phyloP scores from a whole-genome alignment of 2,113 vertebrate species.

The Misgurnus anguillicaudatus region DNA sequence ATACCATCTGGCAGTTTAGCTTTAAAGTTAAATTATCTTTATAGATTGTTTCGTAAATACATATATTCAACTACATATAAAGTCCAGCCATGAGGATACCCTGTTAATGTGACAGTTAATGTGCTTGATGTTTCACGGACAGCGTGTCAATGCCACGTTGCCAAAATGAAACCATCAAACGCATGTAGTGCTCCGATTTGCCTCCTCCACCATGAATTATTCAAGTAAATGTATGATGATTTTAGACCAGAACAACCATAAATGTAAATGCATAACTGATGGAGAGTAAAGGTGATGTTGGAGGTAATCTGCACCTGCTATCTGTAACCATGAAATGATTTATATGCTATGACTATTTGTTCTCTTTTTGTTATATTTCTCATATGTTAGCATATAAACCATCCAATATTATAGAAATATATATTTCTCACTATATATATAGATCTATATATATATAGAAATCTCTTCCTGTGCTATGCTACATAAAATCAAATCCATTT shows the following conservation, averaged over 20 bases:
- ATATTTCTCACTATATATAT: constrained; percentile 62
- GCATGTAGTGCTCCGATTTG: neutral
- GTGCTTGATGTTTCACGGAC: too few species aligned
- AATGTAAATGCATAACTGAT: neutral
- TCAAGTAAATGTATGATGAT: neutral
- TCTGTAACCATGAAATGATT: neutral
- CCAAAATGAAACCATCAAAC: too few species aligned
- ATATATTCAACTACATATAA: neutral
- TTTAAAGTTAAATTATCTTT: constrained; percentile 3
- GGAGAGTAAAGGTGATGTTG: neutral
- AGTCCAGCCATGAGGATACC: constrained; percentile 13
- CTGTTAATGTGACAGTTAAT: neutral
- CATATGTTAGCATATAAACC: constrained; percentile 45
- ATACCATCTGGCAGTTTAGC: too few species aligned
- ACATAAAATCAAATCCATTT: constrained; percentile 76
- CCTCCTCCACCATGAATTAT: neutral
- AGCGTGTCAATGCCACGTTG: too few species aligned
- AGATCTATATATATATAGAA: constrained; percentile 61
- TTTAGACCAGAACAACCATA: neutral
- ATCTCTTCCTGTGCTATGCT: constrained; percentile 70
- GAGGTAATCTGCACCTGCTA: constrained; percentile 19
- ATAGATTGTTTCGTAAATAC: neutral
- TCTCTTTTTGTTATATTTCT: constrained; percentile 23
- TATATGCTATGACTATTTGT: neutral
- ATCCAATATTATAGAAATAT: constrained; percentile 47